Percentiles rank a stretch among this genome's conserved stretches.
These are phyloP conservation scores for Nomada ferruginata DNA, from an alignment of 2,888 invertebrate species.

Conservation along the genomic window DNA sequence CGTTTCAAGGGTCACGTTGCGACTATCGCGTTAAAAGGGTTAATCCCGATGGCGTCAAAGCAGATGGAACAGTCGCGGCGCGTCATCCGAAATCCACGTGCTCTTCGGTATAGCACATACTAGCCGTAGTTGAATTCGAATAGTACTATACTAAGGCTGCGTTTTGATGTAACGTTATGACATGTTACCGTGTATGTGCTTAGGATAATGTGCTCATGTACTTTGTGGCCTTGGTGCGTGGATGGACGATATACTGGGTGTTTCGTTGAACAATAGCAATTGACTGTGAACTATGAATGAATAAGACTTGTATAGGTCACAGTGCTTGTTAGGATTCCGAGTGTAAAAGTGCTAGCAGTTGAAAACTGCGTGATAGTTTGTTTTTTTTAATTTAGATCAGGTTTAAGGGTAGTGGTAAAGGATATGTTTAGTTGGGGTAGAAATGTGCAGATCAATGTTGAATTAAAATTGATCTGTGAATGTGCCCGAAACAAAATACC, in stretches of 20 bases:
- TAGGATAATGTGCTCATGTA: conserved; percentile 34
- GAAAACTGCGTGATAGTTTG: too few species aligned
- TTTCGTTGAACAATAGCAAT: not conserved
- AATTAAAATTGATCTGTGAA: too few species aligned
- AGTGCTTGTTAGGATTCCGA: too few species aligned
- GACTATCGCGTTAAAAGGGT: conserved; percentile 56
- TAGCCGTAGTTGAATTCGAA: conserved; percentile 51
- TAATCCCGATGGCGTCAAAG: conserved; percentile 50
- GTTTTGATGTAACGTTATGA: conserved; percentile 63
- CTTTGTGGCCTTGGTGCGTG: conserved; percentile 8
- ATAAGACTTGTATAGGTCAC: too few species aligned
- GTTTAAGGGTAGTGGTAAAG: too few species aligned
- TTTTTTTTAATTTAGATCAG: too few species aligned
- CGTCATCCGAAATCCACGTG: conserved; percentile 45
- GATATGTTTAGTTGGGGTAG: too few species aligned
- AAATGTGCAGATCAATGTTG: too few species aligned
- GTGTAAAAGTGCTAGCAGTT: too few species aligned
- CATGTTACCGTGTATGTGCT: conserved; percentile 20
- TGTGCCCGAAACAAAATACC: too few species aligned
- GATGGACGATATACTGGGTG: not conserved
- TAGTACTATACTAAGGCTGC: conserved; percentile 54
- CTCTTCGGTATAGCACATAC: conserved; percentile 24
- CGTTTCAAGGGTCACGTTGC: conserved; percentile 51
- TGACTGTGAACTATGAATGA: not conserved
- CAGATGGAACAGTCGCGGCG: conserved; percentile 30